Evolutionary conservation across 1,140 invertebrate genomes (phyloP).

Genomic region (Aleiodes sp.): DNA sequence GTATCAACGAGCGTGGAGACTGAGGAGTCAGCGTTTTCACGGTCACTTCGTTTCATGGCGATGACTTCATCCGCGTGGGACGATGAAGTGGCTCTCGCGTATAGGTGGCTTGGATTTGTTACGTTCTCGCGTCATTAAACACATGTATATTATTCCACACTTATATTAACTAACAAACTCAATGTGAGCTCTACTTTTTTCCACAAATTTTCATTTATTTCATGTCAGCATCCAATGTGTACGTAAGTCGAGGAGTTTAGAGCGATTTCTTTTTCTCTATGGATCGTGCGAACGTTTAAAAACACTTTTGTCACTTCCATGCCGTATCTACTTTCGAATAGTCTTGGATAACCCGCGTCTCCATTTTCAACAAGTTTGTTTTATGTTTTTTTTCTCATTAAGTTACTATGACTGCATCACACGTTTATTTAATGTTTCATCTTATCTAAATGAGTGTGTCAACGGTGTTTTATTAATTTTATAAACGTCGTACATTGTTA

Average conservation of each 20-base stretch:
- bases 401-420: slow-evolving; percentile 1
- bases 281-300: slow-evolving; percentile 19
- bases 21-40: neutral
- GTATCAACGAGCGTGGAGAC: neutral
- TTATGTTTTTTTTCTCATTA: neutral
- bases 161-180: neutral
- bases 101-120: neutral
- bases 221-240: slow-evolving; percentile 21
- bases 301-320: slow-evolving; percentile 20
- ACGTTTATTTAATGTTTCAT: neutral
- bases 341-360: slow-evolving; percentile 8
- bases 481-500: neutral
- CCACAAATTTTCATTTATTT: neutral
- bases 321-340: slow-evolving; percentile 25
- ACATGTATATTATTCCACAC: slow-evolving; percentile 8
- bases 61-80: slow-evolving; percentile 4
- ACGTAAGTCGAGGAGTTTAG: slow-evolving; percentile 5
- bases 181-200: neutral
- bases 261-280: slow-evolving; percentile 6
- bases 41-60: neutral
- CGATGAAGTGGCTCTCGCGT: neutral
- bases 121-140: slow-evolving; percentile 10
- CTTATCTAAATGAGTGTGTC: neutral
- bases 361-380: neutral
- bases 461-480: neutral